These are phyloP conservation scores for Leuctra nigra DNA, from an alignment of 2,888 invertebrate genomes.

Conservation along the genomic window DNA sequence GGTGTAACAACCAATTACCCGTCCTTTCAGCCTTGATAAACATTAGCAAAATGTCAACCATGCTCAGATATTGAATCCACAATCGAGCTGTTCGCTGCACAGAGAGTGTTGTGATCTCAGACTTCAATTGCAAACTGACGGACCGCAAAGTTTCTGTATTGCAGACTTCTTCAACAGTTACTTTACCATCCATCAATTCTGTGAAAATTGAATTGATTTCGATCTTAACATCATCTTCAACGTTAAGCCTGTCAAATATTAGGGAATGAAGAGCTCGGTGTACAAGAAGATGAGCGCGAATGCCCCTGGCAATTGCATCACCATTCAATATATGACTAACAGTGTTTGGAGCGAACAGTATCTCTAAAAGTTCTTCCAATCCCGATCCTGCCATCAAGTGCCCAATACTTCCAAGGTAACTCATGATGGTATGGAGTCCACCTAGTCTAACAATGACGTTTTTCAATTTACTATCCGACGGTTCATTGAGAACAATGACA, in stretches of 20 bases:
- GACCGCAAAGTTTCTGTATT: no score
- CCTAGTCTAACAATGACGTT: slow-evolving; percentile 15
- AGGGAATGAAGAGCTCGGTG: no score
- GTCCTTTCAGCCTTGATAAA: slow-evolving; percentile 18
- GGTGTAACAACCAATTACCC: slow-evolving; percentile 9
- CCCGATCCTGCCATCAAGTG: not conserved
- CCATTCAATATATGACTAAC: not conserved
- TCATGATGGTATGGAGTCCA: not conserved
- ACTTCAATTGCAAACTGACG: no score
- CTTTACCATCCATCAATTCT: no score
- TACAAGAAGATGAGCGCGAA: not conserved
- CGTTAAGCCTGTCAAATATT: no score
- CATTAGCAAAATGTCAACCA: no score
- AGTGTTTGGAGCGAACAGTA: not conserved
- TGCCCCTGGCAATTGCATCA: not conserved
- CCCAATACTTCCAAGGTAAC: not conserved
- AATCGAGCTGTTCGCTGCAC: no score
- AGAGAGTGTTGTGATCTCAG: no score
- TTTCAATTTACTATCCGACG: not conserved
- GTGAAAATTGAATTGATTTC: no score
- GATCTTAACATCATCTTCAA: no score
- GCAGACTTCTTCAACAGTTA: no score
- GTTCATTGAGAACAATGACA: not conserved
- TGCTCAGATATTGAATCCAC: no score
- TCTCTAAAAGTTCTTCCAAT: not conserved